A percentile compares a stretch with the other conserved stretches of the same genome.
Evolutionary conservation across 2,797 vertebrate species (phyloP).

Genomic region (Sitta carolinensis): DNA sequence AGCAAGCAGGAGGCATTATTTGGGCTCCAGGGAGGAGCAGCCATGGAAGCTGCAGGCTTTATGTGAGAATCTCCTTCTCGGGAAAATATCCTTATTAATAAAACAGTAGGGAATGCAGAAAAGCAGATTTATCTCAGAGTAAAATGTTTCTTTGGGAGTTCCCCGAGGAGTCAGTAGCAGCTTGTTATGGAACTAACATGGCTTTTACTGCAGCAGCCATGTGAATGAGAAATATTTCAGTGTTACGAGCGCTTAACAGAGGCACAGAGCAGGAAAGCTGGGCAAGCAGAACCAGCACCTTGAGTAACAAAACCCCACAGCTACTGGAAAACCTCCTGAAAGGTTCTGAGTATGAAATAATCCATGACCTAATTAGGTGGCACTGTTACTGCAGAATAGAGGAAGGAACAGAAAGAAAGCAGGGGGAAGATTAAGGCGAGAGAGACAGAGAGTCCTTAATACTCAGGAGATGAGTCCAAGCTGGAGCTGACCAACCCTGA

Average conservation of each 20-base stretch:
- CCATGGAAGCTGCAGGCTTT: background rate
- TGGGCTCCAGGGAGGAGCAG: background rate
- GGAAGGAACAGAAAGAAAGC: background rate
- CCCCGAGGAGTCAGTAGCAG: conserved; percentile 18
- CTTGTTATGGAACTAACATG: conserved; percentile 15
- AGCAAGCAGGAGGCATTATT: background rate
- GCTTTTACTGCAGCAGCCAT: conserved; percentile 14
- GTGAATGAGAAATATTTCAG: conserved; percentile 18
- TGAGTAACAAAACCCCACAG: background rate
- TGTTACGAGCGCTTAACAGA: background rate
- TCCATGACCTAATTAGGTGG: conserved; percentile 58
- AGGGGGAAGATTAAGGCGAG: background rate
- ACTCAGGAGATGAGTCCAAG: background rate
- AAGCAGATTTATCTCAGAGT: conserved; percentile 43
- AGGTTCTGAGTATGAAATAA: conserved; percentile 46
- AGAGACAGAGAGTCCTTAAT: background rate
- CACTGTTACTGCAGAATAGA: background rate
- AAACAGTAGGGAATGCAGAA: conserved; percentile 50
- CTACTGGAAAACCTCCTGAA: conserved; percentile 31
- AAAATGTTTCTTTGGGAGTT: conserved; percentile 28
- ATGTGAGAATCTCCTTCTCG: background rate
- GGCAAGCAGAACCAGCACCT: conserved; percentile 16
- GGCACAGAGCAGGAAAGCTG: conserved; percentile 11
- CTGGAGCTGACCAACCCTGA: background rate
- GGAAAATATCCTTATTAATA: conserved; percentile 41